Conservation (phyloP, 2,113 vertebrate genomes). For the Spheniscus mendiculus region DNA sequence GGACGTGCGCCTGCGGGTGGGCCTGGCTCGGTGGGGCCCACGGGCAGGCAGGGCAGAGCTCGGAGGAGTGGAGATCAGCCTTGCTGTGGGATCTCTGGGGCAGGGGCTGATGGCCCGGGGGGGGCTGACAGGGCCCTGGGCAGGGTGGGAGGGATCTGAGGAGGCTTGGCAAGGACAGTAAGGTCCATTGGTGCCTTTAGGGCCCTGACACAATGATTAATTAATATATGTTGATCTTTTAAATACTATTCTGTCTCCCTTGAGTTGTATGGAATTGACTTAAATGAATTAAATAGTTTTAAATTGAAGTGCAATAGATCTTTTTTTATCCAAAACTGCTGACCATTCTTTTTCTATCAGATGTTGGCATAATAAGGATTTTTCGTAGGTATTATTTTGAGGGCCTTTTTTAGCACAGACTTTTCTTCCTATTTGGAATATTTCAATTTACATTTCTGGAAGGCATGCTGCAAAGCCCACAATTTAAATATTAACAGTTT, state of each 20-base stretch:
- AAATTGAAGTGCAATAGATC: background rate
- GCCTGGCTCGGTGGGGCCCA: background rate
- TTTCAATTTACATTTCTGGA: background rate
- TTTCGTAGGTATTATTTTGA: background rate
- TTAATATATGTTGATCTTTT: background rate
- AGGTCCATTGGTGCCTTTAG: background rate
- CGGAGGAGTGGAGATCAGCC: too few species aligned
- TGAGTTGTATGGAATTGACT: background rate
- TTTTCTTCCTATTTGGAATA: background rate
- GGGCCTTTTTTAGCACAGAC: background rate
- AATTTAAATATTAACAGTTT: background rate
- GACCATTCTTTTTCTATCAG: background rate
- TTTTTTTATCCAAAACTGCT: background rate
- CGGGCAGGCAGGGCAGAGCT: too few species aligned
- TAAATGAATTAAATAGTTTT: background rate
- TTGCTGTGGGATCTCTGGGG: background rate
- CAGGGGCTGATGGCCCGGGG: fast-evolving
- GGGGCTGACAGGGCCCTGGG: background rate
- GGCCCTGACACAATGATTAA: background rate
- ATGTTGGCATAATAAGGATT: background rate
- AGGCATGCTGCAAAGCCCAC: background rate
- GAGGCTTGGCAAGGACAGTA: background rate
- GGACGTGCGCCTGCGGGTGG: fast-evolving
- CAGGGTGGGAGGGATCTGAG: background rate
- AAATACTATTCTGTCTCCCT: background rate